Evolutionary conservation across 2,888 invertebrate species (phyloP), one percentile per base, ranked within the genome.

Genomic region (Epinotia nisella): DNA sequence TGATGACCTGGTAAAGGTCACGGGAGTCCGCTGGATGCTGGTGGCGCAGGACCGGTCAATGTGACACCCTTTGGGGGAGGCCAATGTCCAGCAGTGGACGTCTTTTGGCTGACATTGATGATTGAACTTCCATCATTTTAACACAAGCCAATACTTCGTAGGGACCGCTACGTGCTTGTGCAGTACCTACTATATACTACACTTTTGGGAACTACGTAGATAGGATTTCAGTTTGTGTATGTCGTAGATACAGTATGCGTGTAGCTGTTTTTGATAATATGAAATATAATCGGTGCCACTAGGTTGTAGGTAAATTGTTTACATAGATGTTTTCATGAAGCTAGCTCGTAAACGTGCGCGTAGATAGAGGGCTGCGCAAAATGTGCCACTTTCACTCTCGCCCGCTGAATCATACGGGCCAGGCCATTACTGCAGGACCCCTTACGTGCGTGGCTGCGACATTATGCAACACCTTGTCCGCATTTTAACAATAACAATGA

Each of bases 341-440:
- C 59, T 64, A 64, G 17, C 29, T 17, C 55, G 41, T 53, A 60
- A 64, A 35, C 51, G 17, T 15, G 45, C 49, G 3, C 17, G 13
- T 19, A 13, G n/a, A n/a, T n/a, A n/a, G 58, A 82, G 84, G 83
- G 80, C 80, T 79, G 80, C 81, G 75, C 55, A 66, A 87, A 89
- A 88, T 87, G 86, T 87, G 85, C 83, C 85, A 88, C 93, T 93
- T 93, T 93, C 93, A 91, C 93, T 90, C 81, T 89, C 85, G 78
- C 78, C 59, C 81, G 72, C 74, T 92, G 92, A 92, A 81, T 92
- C 92, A 92, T 81, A 68, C 76, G 51, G 74, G 79, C 81, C 78
- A 83, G 74, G 79, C 82, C 78, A 83, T 90, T 89, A 87, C 88
- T 86, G 77, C 89, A 92, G 92, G 91, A 91, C 87, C 86, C 84